Conservation (phyloP, 2,113 vertebrate species). For the Campylomormyrus numenius region DNA sequence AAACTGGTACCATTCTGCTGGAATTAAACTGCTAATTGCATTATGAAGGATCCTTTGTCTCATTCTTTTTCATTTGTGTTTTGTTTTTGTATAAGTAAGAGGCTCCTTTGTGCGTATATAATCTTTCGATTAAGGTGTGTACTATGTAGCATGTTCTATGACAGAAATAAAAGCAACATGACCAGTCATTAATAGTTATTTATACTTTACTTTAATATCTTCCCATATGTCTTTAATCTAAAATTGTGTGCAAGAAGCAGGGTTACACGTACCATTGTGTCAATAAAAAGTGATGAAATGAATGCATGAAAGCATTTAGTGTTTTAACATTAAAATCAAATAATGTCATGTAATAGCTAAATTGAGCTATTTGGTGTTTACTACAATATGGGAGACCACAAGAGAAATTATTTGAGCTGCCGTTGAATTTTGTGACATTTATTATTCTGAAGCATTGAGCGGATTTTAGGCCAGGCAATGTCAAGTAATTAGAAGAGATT, state of each 20-base stretch:
- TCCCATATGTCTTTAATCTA: neutral
- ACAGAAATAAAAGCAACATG: neutral
- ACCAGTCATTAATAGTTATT: neutral
- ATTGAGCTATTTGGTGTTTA: neutral
- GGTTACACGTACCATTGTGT: neutral
- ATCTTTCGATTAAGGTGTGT: neutral
- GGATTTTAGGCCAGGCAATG: neutral
- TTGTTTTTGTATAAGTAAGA: neutral
- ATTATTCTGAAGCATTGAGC: neutral
- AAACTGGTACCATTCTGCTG: slow-evolving; percentile 1
- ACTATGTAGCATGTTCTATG: neutral
- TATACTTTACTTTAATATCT: neutral
- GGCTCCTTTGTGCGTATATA: neutral
- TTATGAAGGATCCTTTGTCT: neutral
- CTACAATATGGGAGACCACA: neutral
- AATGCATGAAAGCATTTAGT: neutral
- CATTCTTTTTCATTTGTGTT: neutral
- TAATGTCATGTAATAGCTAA: neutral
- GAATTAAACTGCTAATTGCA: slow-evolving; percentile 18
- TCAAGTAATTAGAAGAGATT: slow-evolving; percentile 5
- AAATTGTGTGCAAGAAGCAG: neutral
- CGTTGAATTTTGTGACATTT: neutral
- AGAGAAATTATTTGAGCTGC: neutral
- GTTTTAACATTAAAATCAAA: neutral
- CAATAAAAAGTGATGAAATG: neutral